Conservation (phyloP, 1,140 invertebrate genomes). For the Halyomorpha halys region DNA sequence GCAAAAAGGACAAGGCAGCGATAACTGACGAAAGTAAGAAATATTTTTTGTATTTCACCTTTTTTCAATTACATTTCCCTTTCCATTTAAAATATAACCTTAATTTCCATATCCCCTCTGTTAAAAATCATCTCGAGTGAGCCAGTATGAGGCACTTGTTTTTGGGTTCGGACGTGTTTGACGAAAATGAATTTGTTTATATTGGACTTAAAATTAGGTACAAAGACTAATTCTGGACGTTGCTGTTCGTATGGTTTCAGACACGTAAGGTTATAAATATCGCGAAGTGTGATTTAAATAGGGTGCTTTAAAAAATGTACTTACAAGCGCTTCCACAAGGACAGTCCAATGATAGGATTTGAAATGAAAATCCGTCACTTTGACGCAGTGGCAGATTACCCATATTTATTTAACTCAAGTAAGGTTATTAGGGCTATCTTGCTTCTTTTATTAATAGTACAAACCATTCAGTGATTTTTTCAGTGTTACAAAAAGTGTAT, state of each 20-base stretch:
- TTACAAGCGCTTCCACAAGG: neutral
- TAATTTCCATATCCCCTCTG: no score
- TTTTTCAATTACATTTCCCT: neutral
- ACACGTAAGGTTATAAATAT: conserved; percentile 8
- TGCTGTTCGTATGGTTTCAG: conserved; percentile 8
- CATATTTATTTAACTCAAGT: no score
- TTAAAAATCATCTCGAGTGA: no score
- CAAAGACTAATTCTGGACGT: conserved; percentile 3
- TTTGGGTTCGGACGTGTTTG: neutral
- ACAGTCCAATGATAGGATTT: neutral
- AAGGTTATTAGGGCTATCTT: no score
- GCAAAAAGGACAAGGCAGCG: conserved; percentile 7
- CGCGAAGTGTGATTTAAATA: conserved; percentile 1
- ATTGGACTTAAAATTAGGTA: conserved; percentile 2
- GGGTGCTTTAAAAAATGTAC: conserved; percentile 2
- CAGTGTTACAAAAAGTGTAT: no score
- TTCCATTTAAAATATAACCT: no score
- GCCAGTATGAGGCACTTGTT: neutral
- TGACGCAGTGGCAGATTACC: no score
- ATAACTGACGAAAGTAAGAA: conserved; percentile 10
- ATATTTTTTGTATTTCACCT: neutral
- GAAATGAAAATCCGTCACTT: no score
- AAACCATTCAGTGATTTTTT: no score
- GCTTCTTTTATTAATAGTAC: no score
- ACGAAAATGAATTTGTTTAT: conserved; percentile 2